A percentile compares a stretch with the other conserved stretches of the same genome.
Evolutionary conservation across 1,140 invertebrate genomes (phyloP).

Genomic region (Drosophila serrata): DNA sequence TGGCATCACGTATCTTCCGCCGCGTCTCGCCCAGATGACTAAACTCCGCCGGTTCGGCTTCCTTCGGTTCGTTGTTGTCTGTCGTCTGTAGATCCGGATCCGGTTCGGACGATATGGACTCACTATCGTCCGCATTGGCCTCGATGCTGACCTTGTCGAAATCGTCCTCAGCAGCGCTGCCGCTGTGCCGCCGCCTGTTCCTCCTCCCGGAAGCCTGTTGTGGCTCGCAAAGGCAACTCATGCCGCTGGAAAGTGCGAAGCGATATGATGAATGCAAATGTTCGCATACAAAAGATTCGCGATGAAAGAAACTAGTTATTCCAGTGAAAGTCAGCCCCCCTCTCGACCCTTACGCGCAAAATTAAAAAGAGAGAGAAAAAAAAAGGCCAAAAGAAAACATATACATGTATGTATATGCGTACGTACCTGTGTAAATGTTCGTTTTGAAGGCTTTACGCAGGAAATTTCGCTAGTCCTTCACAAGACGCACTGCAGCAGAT

Average conservation of each 20-base stretch:
- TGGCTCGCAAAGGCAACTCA: slow-evolving; percentile 37
- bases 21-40: slow-evolving; percentile 56
- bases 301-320: slow-evolving; percentile 32
- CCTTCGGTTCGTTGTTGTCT: slow-evolving; percentile 3
- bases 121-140: slow-evolving; percentile 26
- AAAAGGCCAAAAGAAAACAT: slow-evolving; percentile 38
- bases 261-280: slow-evolving; percentile 14
- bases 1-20: slow-evolving; percentile 61
- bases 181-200: slow-evolving; percentile 31
- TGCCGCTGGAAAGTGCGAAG: slow-evolving; percentile 17
- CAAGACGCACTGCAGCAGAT: slow-evolving; percentile 30
- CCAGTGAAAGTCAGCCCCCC: slow-evolving; percentile 43
- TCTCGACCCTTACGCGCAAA: not conserved
- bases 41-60: slow-evolving; percentile 42
- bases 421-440: slow-evolving; percentile 15
- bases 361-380: slow-evolving; percentile 3
- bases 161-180: slow-evolving; percentile 31
- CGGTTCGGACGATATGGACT: slow-evolving; percentile 14
- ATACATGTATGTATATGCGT: slow-evolving; percentile 11
- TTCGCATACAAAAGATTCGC: slow-evolving; percentile 5
- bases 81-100: slow-evolving; percentile 16
- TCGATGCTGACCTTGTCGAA: slow-evolving; percentile 42
- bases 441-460: slow-evolving; percentile 22
- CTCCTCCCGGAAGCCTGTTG: slow-evolving; percentile 16
- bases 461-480: slow-evolving; percentile 29